Base-by-base conservation (phyloP, 2,797 vertebrate species). In the Alca torda region DNA sequence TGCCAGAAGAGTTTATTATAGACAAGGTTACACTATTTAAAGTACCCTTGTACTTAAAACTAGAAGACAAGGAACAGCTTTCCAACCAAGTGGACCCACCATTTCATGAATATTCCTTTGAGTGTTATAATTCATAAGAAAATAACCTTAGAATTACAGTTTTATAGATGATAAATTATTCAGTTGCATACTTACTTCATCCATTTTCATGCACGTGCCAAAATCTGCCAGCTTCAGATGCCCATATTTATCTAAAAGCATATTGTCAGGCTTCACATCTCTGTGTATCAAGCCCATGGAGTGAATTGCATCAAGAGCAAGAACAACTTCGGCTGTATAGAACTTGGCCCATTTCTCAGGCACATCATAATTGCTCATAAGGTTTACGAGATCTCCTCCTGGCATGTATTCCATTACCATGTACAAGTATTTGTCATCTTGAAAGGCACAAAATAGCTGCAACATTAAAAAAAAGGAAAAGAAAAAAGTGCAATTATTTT, bases 371-470 rank as follows among this genome's bases (percentile, higher is more conserved):
- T 99, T 99, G 98, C 99, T 99, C 98, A 99, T 99, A 94, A 99
- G 99, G 97, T 99, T 99, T 80, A 99, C 99, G 84, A 99, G 98
- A 97, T 99, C 99, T n/a, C 99, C 99, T 26, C 99, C 99, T 24
- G 99, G 99, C 99, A 99, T 99, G 97, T 99, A 99, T 94, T 99
- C 99, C 99, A 99, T 99, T 95, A 99, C 99, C 99, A 99, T 99
- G 98, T 99, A 99, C 81, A 99, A 98, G 97, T 99, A 99, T 89
- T 99, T 98, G 93, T 99, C 99, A 95, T 99, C 99, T 98, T 99
- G 99, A 98, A 99, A 99, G 98, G 99, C 99, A 98, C 99, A 99
- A 98, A 98, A 99, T 96, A 99, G 98, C 99, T 99, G 95, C 18
- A 97, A 95, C 25, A 16, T 78, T 45, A 19, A 39, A 61, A 61